Conservation (phyloP, 2,113 vertebrate species). For the human region GRCh38 chr4:128296001-128296500, state of each 20-base stretch:
- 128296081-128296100: neutral
- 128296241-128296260: neutral
- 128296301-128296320: neutral
- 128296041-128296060: neutral
- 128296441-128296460: neutral
- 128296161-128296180: neutral
- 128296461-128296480: neutral
- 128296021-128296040: neutral
- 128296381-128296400: neutral
- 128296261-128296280: neutral
- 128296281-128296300: neutral
- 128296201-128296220: neutral
- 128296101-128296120: neutral
- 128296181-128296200: neutral
- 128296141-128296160: neutral
- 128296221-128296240: neutral
- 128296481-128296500: neutral
- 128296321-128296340: conserved; percentile 33
- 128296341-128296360: neutral
- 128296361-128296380: neutral
- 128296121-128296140: neutral
- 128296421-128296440: neutral
- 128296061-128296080: neutral
- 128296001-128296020: neutral
- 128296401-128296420: neutral